phyloP scores from a whole-genome alignment of 2,113 vertebrate genomes.

The Nipponia nippon region DNA sequence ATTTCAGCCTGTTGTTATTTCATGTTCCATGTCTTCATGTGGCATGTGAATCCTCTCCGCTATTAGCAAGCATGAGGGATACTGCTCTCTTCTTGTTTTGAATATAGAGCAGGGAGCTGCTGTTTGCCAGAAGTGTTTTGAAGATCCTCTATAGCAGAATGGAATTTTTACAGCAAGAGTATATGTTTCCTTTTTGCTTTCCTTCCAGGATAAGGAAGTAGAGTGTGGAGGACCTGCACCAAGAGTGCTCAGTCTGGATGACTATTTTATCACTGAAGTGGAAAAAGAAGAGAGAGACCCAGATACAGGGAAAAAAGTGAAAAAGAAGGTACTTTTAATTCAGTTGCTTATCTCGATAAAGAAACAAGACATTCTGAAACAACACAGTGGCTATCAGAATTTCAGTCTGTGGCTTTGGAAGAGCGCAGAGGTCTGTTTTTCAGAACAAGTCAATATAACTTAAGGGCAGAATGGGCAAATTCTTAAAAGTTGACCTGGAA shows the following conservation, averaged over 20 bases:
- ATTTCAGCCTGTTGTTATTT: background rate
- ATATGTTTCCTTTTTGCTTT: background rate
- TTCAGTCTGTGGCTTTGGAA: background rate
- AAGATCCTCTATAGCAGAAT: background rate
- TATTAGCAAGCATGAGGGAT: background rate
- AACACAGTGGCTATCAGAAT: background rate
- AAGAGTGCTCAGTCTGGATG: constrained; percentile 93
- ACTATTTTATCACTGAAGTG: constrained; percentile 97
- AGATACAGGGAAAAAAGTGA: constrained; percentile 91
- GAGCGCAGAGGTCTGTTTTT: background rate
- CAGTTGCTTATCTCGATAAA: background rate
- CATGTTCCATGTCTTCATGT: background rate
- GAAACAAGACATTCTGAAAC: background rate
- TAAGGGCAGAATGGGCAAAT: background rate
- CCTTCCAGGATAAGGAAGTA: constrained; percentile 92
- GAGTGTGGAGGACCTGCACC: constrained; percentile 96
- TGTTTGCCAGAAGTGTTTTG: background rate
- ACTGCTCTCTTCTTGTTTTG: background rate
- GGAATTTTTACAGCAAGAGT: background rate
- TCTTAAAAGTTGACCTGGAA: background rate
- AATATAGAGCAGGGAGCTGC: background rate
- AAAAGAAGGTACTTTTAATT: constrained; percentile 84
- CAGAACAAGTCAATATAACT: background rate
- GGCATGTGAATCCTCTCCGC: background rate
- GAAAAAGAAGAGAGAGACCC: constrained; percentile 95